Base-by-base conservation (phyloP, 2,888 invertebrate species). In the Patella caerulea region DNA sequence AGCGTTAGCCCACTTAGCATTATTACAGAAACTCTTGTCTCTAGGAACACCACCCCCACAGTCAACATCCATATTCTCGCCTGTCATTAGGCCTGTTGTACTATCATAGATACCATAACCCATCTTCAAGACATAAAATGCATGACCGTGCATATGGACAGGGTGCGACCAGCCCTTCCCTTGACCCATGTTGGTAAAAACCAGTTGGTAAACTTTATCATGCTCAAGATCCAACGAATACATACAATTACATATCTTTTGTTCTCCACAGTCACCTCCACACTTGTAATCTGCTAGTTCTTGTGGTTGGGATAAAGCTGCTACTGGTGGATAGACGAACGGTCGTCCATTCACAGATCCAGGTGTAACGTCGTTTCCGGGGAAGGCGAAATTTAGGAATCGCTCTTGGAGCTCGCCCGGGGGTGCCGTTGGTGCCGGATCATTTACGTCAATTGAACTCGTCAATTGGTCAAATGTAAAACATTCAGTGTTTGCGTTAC, bases 81-180 rank as follows among this genome's bases (percentile, higher is more conserved):
- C 12, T 5, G 56, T 19, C 0, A 73, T 19, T 17, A 72, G 45
- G 53, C 79, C 83, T 5, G 80, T 80, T 5, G 72, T 81, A 9
- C 70, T 54, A 65, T 86, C 79, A 70, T 77, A 77, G 45, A 7
- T 17, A 5, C 75, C 70, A 72, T 75, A 78, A 17, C 88, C 89
- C 82, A 87, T 85, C 77, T 85, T 86, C 14, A 90, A 45, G 2
- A 90, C 88, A 53, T 87, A 85, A 78, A 89, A 90, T 9, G 83
- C 83, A 77, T 89, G 88, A 0, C 89, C 89, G 74, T 90, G 89
- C 83, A 89, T 78, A 75, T 90, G 89, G 19, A 89, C 81, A 1
- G 87, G 86, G 73, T 90, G 89, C 24, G 87, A 83, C 80, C 82
- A 86, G 1, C 85, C 86, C 73, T 80, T 83, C 3, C 88, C 88